These are phyloP conservation scores for Parazoanthus swiftii DNA, from an alignment of 92 coral and sea anemone species.

Conservation along the genomic window DNA sequence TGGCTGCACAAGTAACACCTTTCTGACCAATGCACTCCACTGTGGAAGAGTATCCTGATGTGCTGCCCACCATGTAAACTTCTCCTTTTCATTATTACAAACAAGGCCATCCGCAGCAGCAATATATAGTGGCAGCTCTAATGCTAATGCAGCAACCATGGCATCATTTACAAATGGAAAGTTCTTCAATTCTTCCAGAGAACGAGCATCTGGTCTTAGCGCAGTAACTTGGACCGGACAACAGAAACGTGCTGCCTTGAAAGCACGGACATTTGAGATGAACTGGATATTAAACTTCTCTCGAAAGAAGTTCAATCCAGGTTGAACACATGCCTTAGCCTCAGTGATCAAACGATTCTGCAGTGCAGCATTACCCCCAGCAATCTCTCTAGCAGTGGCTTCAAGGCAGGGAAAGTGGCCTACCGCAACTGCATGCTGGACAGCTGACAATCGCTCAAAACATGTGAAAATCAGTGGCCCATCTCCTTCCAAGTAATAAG, in stretches of 20 bases:
- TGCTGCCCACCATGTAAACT: slow-evolving; percentile 63
- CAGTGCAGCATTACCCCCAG: slow-evolving; percentile 60
- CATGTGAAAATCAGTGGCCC: slow-evolving; percentile 57
- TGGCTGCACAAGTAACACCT: slow-evolving; percentile 48
- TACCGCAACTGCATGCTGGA: slow-evolving; percentile 64
- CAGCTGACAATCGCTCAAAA: slow-evolving; percentile 57
- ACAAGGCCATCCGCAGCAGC: slow-evolving; percentile 73
- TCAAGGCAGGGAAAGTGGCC: slow-evolving; percentile 54
- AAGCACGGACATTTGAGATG: slow-evolving; percentile 64
- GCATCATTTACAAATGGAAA: slow-evolving; percentile 68
- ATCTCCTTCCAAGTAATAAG: slow-evolving; percentile 50
- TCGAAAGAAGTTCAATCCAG: slow-evolving; percentile 67
- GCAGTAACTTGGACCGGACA: slow-evolving; percentile 69
- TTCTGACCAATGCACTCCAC: slow-evolving; percentile 54
- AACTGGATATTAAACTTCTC: slow-evolving; percentile 67
- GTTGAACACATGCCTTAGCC: slow-evolving; percentile 62
- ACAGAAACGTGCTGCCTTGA: slow-evolving; percentile 73
- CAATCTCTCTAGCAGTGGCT: slow-evolving; percentile 60
- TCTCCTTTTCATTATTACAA: slow-evolving; percentile 57
- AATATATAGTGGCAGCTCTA: slow-evolving; percentile 73
- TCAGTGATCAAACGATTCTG: slow-evolving; percentile 52
- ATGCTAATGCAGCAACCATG: slow-evolving; percentile 61
- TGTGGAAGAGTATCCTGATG: slow-evolving; percentile 66
- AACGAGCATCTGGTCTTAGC: slow-evolving; percentile 65
- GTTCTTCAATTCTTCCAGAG: slow-evolving; percentile 67